phyloP scores from a whole-genome alignment of 64 coral and sea anemone genomes.

The Actinia tenebrosa region DNA sequence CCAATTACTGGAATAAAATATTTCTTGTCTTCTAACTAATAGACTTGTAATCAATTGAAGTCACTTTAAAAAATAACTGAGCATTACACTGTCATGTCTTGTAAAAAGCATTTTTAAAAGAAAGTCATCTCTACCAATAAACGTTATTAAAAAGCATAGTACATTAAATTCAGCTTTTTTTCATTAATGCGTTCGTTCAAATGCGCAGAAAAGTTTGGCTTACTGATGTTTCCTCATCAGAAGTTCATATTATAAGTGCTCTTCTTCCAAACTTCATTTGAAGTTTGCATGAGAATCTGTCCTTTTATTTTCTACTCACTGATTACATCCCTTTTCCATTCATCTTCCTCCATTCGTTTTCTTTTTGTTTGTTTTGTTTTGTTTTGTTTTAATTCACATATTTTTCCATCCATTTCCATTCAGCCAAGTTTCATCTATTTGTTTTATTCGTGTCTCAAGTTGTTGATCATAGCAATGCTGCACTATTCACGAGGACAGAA shows the following conservation, averaged over 20 bases:
- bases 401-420: not conserved
- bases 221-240: not conserved
- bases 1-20: too few species aligned
- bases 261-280: not conserved
- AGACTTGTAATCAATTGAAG: too few species aligned
- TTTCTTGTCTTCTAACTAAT: too few species aligned
- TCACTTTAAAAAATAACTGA: too few species aligned
- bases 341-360: not conserved
- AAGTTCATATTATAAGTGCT: not conserved
- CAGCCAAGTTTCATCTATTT: not conserved
- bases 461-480: not conserved
- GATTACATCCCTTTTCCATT: not conserved
- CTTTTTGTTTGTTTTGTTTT: too few species aligned
- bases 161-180: not conserved
- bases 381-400: not conserved
- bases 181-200: not conserved
- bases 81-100: not conserved
- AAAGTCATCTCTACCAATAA: not conserved
- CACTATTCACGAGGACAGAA: not conserved
- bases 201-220: not conserved
- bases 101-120: not conserved
- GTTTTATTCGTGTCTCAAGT: not conserved
- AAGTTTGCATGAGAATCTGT: not conserved
- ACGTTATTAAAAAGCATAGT: not conserved
- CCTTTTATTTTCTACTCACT: not conserved